Evolutionary conservation across 2,888 invertebrate genomes (phyloP), one percentile per base, ranked within the genome.

Genomic region (Chrysotoxum bicinctum): DNA sequence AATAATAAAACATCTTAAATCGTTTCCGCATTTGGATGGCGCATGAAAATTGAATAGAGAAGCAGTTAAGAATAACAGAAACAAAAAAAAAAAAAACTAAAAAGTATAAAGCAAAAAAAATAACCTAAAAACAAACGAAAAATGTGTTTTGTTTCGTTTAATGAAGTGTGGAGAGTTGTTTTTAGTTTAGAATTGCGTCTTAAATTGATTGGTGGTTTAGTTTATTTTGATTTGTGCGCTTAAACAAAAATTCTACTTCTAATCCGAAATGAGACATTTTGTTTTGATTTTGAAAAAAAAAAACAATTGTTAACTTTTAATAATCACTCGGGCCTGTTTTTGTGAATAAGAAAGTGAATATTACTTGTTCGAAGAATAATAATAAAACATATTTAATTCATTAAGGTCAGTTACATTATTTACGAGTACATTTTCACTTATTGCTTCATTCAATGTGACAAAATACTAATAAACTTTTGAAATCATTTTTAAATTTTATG

Each of bases 1-100:
- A 84, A 80, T 80, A 84, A 84, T 80, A 84, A 84, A 84, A 84
- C 75, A 80, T 84, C 84, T 84, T 84, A 79, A 84, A 84, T 84
- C 80, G 84, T 80, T 84, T 84, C 84, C 84, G 84, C 84, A 76
- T 84, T 80, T 80, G 75, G 84, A 84, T 84, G 79, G 84, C 66
- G 48, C 80, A 79, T 84, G 84, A 75, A 80, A 84, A 84, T 76
- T 72, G 70, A 79, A 72, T 75, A 84, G 83, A 73, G 56, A 69
- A 70, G 21, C 50, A 64, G 45, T 43, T 26, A 56, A 60, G 64
- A 58, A 60, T 50, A 30, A 40, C 26, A 62, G 26, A 64, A 62
- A 14, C 14, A 64, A 45, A 64, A 23, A 30, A 45, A 45, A 16
- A 64, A 45, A 62, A 62, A 43, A n/a, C 4, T 3, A 26, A 26